Percentiles rank a stretch among this genome's conserved stretches.
phyloP scores from a whole-genome alignment of 2,113 vertebrate species.

The Rafetus swinhoei region DNA sequence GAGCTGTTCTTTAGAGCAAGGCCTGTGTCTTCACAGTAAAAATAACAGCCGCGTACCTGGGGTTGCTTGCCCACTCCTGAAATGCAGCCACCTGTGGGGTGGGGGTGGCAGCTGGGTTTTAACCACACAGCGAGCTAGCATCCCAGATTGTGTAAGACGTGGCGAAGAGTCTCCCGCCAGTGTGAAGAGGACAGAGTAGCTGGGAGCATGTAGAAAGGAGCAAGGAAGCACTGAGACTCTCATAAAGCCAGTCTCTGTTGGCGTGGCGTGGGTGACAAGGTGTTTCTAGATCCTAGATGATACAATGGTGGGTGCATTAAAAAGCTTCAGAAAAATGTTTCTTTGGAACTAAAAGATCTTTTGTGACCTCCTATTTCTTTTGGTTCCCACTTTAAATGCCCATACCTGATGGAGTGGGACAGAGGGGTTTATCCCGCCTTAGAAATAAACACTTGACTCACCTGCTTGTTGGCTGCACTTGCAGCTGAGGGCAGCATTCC shows the following conservation, averaged over 20 bases:
- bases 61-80: not conserved
- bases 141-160: not conserved
- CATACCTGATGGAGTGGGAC: not conserved
- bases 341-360: not conserved
- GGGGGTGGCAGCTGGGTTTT: not conserved
- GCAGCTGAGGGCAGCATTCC: not conserved
- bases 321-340: not conserved
- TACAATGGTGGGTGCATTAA: not conserved
- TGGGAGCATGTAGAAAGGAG: too few relatives aligned
- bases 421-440: not conserved
- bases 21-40: not conserved
- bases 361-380: not conserved
- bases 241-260: too few relatives aligned
- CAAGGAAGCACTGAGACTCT: too few relatives aligned
- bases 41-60: too few relatives aligned
- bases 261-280: too few relatives aligned
- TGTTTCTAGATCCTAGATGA: too few relatives aligned
- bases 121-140: not conserved
- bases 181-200: not conserved
- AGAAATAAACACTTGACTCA: not conserved
- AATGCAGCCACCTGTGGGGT: not conserved
- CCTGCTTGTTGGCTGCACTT: conserved; percentile 1
- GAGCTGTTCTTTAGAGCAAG: not conserved
- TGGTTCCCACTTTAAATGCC: not conserved
- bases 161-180: not conserved